Evolutionary conservation across 2,888 invertebrate genomes (phyloP).

Genomic region (Drosophila yooni): DNA sequence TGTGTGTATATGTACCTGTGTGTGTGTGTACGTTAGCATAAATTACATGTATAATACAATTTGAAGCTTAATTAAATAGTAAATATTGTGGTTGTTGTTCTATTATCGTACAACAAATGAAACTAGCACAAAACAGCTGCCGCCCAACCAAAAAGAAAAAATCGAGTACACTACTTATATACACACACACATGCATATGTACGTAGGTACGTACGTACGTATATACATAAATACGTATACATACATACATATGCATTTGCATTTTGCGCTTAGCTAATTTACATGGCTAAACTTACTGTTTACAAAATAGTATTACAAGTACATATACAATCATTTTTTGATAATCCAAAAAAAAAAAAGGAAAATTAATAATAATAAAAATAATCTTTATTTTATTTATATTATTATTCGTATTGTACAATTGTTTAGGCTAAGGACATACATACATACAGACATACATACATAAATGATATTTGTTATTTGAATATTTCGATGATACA

Average conservation of each 20-base stretch:
- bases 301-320: constrained; percentile 35
- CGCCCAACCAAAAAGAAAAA: constrained; percentile 27
- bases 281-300: constrained; percentile 39
- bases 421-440: constrained; percentile 31
- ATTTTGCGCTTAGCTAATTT: constrained; percentile 36
- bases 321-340: constrained; percentile 22
- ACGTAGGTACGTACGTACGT: constrained; percentile 1
- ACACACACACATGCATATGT: constrained; percentile 24
- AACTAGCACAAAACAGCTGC: constrained; percentile 23
- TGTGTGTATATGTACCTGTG: constrained; percentile 12
- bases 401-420: constrained; percentile 53
- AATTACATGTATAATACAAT: constrained; percentile 75
- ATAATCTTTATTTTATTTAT: constrained; percentile 13
- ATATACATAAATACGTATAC: constrained; percentile 5
- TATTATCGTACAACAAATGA: constrained; percentile 10
- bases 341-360: background rate
- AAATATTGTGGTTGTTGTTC: constrained; percentile 31
- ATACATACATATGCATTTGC: constrained; percentile 18
- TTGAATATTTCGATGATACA: constrained; percentile 39
- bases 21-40: constrained; percentile 52
- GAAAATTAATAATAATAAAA: background rate
- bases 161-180: constrained; percentile 5
- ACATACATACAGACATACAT: constrained; percentile 37
- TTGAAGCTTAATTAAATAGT: constrained; percentile 44
- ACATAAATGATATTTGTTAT: constrained; percentile 17